phyloP scores from a whole-genome alignment of 1,140 invertebrate species.

The Lepeophtheirus salmonis region DNA sequence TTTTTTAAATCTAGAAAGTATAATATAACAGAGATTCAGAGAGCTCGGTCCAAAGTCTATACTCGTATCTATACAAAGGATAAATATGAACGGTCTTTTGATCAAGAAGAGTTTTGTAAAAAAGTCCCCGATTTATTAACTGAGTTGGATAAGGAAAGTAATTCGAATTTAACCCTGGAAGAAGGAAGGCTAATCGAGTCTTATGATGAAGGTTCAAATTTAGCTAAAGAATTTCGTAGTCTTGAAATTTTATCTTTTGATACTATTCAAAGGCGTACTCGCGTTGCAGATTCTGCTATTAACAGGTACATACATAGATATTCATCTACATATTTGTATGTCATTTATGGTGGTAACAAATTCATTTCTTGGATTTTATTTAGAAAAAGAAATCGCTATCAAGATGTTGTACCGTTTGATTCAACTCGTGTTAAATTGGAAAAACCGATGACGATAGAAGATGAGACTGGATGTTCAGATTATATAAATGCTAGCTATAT shows the following conservation, averaged over 20 bases:
- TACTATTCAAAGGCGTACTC: constrained; percentile 1
- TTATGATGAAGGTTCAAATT: background rate
- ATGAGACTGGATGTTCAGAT: background rate
- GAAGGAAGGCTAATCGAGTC: background rate
- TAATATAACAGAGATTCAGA: background rate
- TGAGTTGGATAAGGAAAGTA: background rate
- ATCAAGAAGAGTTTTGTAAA: background rate
- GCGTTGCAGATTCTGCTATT: background rate
- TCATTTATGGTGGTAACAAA: too few species aligned
- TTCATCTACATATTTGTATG: too few species aligned
- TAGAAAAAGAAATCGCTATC: constrained; percentile 1
- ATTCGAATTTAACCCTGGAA: too few species aligned
- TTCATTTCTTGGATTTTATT: too few species aligned
- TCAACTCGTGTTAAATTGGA: background rate
- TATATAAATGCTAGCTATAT: constrained; percentile 4
- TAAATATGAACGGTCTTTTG: background rate
- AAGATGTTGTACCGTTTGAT: constrained; percentile 4
- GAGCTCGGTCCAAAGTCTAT: background rate
- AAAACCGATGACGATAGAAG: background rate
- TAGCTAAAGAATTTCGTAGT: background rate
- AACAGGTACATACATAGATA: too few species aligned
- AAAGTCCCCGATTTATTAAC: background rate
- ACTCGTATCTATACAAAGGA: background rate
- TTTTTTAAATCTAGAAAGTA: background rate
- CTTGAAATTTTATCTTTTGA: background rate